These are phyloP conservation scores for Sclerodermus sp. DNA, from an alignment of 2,888 invertebrate species.

Conservation along the genomic window DNA sequence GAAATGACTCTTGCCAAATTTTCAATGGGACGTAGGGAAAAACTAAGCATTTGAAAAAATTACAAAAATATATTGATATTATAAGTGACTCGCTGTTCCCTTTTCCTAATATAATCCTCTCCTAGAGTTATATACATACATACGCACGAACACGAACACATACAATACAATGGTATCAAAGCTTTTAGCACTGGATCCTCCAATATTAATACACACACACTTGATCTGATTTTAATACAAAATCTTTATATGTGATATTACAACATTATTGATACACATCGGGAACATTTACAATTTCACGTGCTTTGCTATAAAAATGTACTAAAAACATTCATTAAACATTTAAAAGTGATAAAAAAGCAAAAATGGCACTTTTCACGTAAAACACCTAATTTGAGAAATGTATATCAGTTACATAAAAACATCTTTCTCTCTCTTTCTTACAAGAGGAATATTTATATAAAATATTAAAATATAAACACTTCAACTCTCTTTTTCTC, in stretches of 20 bases:
- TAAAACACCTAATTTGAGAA: too few relatives aligned
- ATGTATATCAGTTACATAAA: too few relatives aligned
- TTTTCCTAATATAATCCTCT: slow-evolving; percentile 9
- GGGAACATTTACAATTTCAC: slow-evolving; percentile 14
- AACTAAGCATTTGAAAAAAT: slow-evolving; percentile 48
- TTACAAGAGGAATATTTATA: too few relatives aligned
- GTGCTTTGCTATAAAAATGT: slow-evolving; percentile 14
- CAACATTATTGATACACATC: slow-evolving; percentile 12
- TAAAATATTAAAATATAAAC: too few relatives aligned
- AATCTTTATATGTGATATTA: slow-evolving; percentile 10
- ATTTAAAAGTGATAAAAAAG: not conserved
- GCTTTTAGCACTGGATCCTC: too few relatives aligned
- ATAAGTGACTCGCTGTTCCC: slow-evolving; percentile 39
- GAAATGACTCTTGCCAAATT: slow-evolving; percentile 53
- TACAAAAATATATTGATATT: slow-evolving; percentile 56
- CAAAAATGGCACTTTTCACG: too few relatives aligned
- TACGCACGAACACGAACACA: slow-evolving; percentile 3
- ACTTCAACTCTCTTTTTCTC: too few relatives aligned
- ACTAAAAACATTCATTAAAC: slow-evolving; percentile 14
- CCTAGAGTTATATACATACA: not conserved
- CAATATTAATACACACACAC: too few relatives aligned
- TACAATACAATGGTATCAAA: not conserved
- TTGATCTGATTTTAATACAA: not conserved
- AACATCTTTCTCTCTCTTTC: too few relatives aligned
- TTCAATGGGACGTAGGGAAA: slow-evolving; percentile 49